A percentile compares a stretch with the other conserved stretches of the same genome.
Conservation (phyloP, 2,113 vertebrate genomes). For the Forbesichthys papilliferus region DNA sequence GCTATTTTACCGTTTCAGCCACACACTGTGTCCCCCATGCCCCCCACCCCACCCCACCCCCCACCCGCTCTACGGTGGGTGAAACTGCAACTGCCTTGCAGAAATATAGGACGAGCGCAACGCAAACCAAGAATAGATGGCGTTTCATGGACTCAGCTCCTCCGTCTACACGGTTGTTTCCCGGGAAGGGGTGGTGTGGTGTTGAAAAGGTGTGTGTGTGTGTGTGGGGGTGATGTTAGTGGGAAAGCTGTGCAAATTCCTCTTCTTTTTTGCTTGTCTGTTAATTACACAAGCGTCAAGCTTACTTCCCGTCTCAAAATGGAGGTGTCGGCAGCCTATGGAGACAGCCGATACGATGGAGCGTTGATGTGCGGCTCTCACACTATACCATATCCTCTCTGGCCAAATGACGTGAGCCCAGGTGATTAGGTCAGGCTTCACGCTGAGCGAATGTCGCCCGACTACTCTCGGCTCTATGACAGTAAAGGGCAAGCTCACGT, state of each 20-base stretch:
- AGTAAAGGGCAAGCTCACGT: too few relatives aligned
- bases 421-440: too few relatives aligned
- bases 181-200: constrained; percentile 26
- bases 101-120: constrained; percentile 60
- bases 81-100: constrained; percentile 26
- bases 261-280: constrained; percentile 51
- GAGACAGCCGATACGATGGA: too few relatives aligned
- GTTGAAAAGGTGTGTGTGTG: not conserved
- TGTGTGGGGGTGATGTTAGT: not conserved
- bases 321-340: too few relatives aligned
- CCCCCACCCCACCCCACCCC: too few relatives aligned
- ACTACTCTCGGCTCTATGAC: too few relatives aligned
- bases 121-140: constrained; percentile 59
- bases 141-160: constrained; percentile 47
- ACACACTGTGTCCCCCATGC: constrained; percentile 27
- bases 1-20: constrained; percentile 25
- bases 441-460: too few relatives aligned
- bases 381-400: too few relatives aligned
- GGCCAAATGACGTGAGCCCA: too few relatives aligned
- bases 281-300: constrained; percentile 45
- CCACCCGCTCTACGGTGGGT: not conserved
- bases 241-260: constrained; percentile 63
- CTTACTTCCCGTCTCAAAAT: not conserved
- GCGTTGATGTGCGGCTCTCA: too few relatives aligned
- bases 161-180: constrained; percentile 46